A percentile compares a stretch with the other conserved stretches of the same genome.
Conservation (phyloP, 2,888 invertebrate genomes). For the Caenorhabditis virilis region DNA sequence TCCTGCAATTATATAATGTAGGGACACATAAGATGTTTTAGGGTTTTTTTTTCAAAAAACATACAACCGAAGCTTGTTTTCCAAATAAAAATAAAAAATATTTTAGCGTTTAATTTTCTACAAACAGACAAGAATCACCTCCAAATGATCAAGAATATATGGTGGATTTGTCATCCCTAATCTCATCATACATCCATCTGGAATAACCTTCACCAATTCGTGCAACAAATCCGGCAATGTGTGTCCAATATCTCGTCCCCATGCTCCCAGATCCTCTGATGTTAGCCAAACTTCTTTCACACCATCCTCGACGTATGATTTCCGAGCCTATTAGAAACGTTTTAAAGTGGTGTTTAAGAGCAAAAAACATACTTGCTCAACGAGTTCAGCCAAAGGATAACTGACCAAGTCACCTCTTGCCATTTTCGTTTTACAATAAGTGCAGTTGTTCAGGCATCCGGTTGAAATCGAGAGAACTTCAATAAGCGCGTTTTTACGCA, state of each 20-base stretch:
- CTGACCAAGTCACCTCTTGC: constrained; percentile 91
- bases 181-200: constrained; percentile 75
- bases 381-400: constrained; percentile 75
- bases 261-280: constrained; percentile 96
- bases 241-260: constrained; percentile 87
- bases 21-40: too few relatives aligned
- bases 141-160: constrained; percentile 90
- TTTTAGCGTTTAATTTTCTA: too few relatives aligned
- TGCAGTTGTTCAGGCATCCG: constrained; percentile 90
- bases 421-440: constrained; percentile 87
- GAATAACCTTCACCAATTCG: constrained; percentile 78
- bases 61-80: too few relatives aligned
- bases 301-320: constrained; percentile 76
- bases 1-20: constrained; percentile 75
- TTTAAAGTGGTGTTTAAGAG: neutral
- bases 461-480: constrained; percentile 77
- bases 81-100: too few relatives aligned
- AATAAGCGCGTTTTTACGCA: constrained; percentile 90
- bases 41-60: too few relatives aligned
- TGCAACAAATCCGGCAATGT: constrained; percentile 82
- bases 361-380: constrained; percentile 32
- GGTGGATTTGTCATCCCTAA: constrained; percentile 95
- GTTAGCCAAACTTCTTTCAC: constrained; percentile 96
- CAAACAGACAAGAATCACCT: constrained; percentile 70
- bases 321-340: constrained; percentile 37